Evolutionary conservation across 2,888 invertebrate genomes (phyloP).

Genomic region (Caenorhabditis afra): DNA sequence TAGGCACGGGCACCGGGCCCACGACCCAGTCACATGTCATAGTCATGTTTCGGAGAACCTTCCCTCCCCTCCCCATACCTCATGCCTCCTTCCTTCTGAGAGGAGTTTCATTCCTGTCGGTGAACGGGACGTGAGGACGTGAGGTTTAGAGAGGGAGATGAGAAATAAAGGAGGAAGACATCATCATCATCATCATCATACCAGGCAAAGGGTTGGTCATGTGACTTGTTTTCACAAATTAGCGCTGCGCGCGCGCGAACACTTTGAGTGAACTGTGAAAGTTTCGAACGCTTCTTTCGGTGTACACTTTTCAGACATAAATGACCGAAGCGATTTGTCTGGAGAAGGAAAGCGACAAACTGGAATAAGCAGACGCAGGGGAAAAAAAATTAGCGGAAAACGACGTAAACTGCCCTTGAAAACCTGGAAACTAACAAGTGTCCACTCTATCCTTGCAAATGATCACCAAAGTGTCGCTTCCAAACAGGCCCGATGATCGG

Average conservation of each 20-base stretch:
- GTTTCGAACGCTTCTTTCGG: background rate
- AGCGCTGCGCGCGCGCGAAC: slow-evolving; percentile 6
- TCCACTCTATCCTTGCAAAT: too few relatives aligned
- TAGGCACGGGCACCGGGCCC: background rate
- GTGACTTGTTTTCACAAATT: slow-evolving; percentile 26
- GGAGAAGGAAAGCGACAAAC: too few relatives aligned
- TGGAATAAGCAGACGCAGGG: too few relatives aligned
- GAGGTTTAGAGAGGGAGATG: slow-evolving; percentile 1
- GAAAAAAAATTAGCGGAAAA: too few relatives aligned
- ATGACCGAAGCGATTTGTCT: too few relatives aligned
- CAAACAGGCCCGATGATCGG: too few relatives aligned
- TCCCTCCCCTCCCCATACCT: background rate
- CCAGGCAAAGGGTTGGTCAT: slow-evolving; percentile 15
- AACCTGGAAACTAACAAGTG: too few relatives aligned
- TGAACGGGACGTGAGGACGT: slow-evolving; percentile 2
- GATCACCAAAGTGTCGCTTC: too few relatives aligned
- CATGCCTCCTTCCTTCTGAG: background rate
- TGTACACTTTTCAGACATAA: background rate
- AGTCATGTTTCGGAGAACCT: slow-evolving; percentile 47
- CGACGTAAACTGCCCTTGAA: too few relatives aligned
- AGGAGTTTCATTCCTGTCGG: slow-evolving; percentile 22
- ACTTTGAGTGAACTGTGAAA: background rate
- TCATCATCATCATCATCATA: too few relatives aligned
- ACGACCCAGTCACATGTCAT: slow-evolving; percentile 46
- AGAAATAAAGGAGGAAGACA: background rate